Evolutionary conservation across 2,888 invertebrate genomes (phyloP), one percentile per base, ranked within the genome.

Genomic region (Drosophila colorata): DNA sequence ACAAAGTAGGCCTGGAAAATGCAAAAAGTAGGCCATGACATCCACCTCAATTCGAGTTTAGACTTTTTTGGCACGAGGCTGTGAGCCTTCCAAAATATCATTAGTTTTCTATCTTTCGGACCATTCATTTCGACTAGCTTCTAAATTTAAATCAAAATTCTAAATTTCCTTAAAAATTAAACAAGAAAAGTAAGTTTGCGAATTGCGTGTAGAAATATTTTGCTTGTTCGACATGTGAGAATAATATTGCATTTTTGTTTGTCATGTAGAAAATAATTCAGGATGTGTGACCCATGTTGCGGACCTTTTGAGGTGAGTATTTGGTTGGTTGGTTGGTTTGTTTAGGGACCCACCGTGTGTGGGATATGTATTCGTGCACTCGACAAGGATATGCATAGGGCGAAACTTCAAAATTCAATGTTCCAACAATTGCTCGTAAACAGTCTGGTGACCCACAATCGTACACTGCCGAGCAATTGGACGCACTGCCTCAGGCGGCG

Each of bases 241-340:
- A 18, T 47, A 11, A 40, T 23, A 28, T 48, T 9, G 9, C 2
- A 28, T 9, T 28, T 28, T 9, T 28, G n/a, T 28, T 9, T 3
- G 9, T 16, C 6, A 55, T 75, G 53, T 40, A 87, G 84, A 78
- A 69, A 41, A 40, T 61, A 52, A 52, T 59, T 57, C 52, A 74
- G 63, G 79, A 90, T 90, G 90, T 90, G 90, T 63, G 91, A 90
- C 74, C 91, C 91, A 16, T 91, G 91, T 57, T 87, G 91, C 67
- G 91, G 90, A 79, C 91, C 92, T 44, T 90, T 90, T 61, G 91
- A 91, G 90, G 91, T 91, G 73, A 88, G 89, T 87, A n/a, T n/a
- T 3, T 9, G 7, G 1, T 9, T 13, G 33, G 7, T 3, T 9
- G 7, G 1, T 9, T 13, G 33, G 7, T 2, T 13, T 6, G 11